Conservation (phyloP, 2,797 vertebrate species). For the Astyanax mexicanus region DNA sequence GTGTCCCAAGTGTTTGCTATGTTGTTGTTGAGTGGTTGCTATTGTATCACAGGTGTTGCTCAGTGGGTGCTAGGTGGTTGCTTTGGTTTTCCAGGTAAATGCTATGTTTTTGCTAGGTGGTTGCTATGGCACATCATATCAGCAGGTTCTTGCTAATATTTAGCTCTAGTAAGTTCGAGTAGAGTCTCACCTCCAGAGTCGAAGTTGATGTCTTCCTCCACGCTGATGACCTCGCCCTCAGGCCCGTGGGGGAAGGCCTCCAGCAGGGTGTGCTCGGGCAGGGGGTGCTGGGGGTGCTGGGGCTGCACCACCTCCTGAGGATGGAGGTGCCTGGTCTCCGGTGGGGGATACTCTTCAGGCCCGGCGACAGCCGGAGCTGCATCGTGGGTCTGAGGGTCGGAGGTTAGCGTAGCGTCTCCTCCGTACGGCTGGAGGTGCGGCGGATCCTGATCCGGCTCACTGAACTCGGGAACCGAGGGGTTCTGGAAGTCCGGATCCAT, state of each 20-base stretch:
- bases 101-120: too few species aligned
- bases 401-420: constrained; percentile 50
- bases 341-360: constrained; percentile 43
- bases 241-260: constrained; percentile 68
- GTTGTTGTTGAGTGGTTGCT: too few species aligned
- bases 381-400: constrained; percentile 49
- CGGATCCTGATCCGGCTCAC: constrained; percentile 47
- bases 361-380: constrained; percentile 16
- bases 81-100: too few species aligned
- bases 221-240: constrained; percentile 77
- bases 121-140: too few species aligned
- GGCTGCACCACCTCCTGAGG: constrained; percentile 37
- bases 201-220: constrained; percentile 82
- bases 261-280: constrained; percentile 51
- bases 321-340: constrained; percentile 31
- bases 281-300: constrained; percentile 28
- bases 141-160: too few species aligned
- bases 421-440: constrained; percentile 14
- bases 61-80: too few species aligned
- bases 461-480: constrained; percentile 50
- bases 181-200: constrained; percentile 84
- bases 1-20: too few species aligned
- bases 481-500: constrained; percentile 68
- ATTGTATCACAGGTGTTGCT: too few species aligned
- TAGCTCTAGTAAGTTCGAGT: too few species aligned